Conservation (phyloP, 2,113 vertebrate species). For the Tamias sibiricus region DNA sequence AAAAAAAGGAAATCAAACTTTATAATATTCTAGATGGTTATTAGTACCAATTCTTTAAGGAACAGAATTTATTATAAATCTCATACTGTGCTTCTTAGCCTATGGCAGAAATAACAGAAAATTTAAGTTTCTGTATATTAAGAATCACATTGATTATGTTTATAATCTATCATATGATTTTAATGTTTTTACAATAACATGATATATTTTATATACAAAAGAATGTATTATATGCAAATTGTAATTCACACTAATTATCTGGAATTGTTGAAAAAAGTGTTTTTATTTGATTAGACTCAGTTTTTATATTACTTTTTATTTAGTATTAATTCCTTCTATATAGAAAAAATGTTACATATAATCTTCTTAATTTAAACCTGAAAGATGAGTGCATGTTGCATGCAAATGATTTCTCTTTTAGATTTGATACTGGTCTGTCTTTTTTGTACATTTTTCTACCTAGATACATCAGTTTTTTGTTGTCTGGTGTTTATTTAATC, state of each 20-base stretch:
- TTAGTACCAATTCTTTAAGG: conserved; percentile 43
- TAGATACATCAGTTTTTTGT: neutral
- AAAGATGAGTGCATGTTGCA: neutral
- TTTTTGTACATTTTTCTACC: neutral
- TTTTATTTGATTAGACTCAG: neutral
- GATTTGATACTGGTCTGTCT: neutral
- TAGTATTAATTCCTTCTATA: neutral
- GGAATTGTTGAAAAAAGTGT: neutral
- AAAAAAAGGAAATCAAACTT: neutral
- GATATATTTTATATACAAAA: conserved; percentile 29
- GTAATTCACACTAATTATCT: neutral
- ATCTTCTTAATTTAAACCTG: neutral
- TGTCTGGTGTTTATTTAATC: neutral
- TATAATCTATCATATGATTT: conserved; percentile 22
- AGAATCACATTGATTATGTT: conserved; percentile 13
- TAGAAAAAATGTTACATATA: neutral
- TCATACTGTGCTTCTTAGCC: neutral
- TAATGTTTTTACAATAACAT: neutral
- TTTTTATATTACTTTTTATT: conserved; percentile 9
- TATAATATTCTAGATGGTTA: neutral
- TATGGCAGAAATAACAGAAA: conserved; percentile 20
- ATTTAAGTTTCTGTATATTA: neutral
- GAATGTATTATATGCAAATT: conserved; percentile 1
- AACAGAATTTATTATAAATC: conserved; percentile 36
- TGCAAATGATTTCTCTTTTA: neutral